These are phyloP conservation scores for Datnioides undecimradiatus DNA, from an alignment of 2,113 vertebrate genomes.

Conservation along the genomic window DNA sequence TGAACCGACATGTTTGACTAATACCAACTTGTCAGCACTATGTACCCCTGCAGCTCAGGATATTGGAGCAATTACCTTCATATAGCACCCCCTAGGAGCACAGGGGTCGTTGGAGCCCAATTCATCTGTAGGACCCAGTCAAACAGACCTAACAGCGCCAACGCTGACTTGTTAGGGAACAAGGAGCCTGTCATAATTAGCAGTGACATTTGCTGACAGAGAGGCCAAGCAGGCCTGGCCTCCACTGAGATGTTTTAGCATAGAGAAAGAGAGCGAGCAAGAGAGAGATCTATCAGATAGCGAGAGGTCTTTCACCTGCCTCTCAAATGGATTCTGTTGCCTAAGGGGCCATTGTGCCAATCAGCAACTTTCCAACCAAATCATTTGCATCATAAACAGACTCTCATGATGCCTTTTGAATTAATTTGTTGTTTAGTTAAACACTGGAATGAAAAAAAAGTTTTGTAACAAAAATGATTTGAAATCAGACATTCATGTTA, in stretches of 20 bases:
- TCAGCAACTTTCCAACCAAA: conserved; percentile 74
- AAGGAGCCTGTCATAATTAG: conserved; percentile 76
- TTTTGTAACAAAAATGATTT: conserved; percentile 35
- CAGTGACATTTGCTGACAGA: conserved; percentile 80
- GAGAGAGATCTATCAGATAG: conserved; percentile 64
- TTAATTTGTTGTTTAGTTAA: conserved; percentile 69
- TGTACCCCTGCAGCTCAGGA: conserved; percentile 74
- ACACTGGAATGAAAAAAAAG: conserved; percentile 34
- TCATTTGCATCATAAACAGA: conserved; percentile 80
- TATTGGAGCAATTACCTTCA: conserved; percentile 79
- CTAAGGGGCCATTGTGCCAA: conserved; percentile 70
- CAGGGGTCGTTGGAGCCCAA: conserved; percentile 63
- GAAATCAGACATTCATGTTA: conserved; percentile 42
- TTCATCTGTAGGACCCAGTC: conserved; percentile 68
- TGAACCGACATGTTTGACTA: conserved; percentile 73
- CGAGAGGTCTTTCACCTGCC: conserved; percentile 57
- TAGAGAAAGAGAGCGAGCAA: conserved; percentile 54
- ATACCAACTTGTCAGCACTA: conserved; percentile 76
- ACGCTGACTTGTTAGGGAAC: conserved; percentile 67
- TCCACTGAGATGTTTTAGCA: conserved; percentile 72
- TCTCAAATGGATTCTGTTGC: conserved; percentile 67
- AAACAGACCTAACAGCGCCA: conserved; percentile 64
- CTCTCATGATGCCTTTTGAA: conserved; percentile 65
- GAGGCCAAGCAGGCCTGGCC: conserved; percentile 71
- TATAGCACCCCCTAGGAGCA: conserved; percentile 58